Conservation (phyloP, 2,888 invertebrate genomes). For the Nysson spinosus region DNA sequence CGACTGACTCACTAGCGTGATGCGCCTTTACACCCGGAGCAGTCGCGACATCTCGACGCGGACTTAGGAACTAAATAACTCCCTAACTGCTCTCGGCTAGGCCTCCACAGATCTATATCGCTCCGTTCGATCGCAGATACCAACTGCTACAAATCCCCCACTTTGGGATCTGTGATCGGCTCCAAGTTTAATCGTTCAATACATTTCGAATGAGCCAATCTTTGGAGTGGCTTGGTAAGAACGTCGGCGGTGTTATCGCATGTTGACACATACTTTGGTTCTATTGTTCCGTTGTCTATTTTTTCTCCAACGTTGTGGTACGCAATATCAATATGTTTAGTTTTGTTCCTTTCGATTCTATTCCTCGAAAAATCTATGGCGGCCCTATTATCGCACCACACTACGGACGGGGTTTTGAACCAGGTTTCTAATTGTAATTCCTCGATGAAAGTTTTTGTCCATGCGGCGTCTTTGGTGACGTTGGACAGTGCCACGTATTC, state of each 20-base stretch:
- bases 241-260: background rate
- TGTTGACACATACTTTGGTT: background rate
- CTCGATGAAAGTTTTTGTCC: background rate
- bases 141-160: background rate
- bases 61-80: too few relatives aligned
- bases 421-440: background rate
- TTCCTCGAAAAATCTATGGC: background rate
- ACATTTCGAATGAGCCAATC: background rate
- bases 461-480: background rate
- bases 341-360: background rate
- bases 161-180: background rate
- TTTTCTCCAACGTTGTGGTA: background rate
- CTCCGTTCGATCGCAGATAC: too few relatives aligned
- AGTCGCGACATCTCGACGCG: too few relatives aligned
- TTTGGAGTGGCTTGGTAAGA: background rate
- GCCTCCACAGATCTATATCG: too few relatives aligned
- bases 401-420: background rate
- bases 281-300: background rate
- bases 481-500: background rate
- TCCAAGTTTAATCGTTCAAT: background rate
- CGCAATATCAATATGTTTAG: background rate
- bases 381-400: background rate
- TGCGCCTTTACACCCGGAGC: too few relatives aligned
- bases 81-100: too few relatives aligned
- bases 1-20: too few relatives aligned